phyloP scores from a whole-genome alignment of 2,888 invertebrate genomes.

The Coelinius sp. region DNA sequence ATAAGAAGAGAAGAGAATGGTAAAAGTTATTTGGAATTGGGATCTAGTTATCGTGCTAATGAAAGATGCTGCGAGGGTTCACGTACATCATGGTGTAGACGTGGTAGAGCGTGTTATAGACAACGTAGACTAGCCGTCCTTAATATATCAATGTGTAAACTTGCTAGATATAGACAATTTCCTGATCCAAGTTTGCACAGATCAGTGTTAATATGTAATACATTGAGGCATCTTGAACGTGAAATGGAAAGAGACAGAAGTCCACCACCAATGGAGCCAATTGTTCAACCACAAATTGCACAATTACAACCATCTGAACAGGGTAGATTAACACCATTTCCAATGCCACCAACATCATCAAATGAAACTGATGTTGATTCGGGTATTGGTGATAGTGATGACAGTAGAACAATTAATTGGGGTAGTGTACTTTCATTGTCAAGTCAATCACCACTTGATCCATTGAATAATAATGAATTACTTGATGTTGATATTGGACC shows the following conservation, averaged over 20 bases:
- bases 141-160: slow-evolving; percentile 92
- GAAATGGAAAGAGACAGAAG: slow-evolving; percentile 84
- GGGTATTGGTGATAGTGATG: slow-evolving; percentile 80
- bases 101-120: slow-evolving; percentile 85
- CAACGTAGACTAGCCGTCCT: slow-evolving; percentile 90
- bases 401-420: slow-evolving; percentile 89
- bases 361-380: slow-evolving; percentile 81
- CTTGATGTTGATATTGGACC: slow-evolving; percentile 76
- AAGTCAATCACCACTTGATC: slow-evolving; percentile 88
- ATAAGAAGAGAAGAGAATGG: slow-evolving; percentile 91
- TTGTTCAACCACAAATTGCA: slow-evolving; percentile 69
- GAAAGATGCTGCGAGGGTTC: slow-evolving; percentile 81
- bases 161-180: slow-evolving; percentile 88
- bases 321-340: slow-evolving; percentile 68
- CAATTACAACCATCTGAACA: slow-evolving; percentile 69
- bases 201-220: slow-evolving; percentile 94
- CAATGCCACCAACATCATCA: slow-evolving; percentile 72
- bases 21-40: slow-evolving; percentile 90
- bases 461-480: slow-evolving; percentile 84
- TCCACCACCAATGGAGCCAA: slow-evolving; percentile 67
- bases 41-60: slow-evolving; percentile 72
- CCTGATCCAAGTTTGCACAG: slow-evolving; percentile 91
- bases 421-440: slow-evolving; percentile 90
- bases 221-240: slow-evolving; percentile 87
- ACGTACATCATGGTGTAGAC: slow-evolving; percentile 81